Percentiles rank a stretch among this genome's conserved stretches.
These are phyloP conservation scores for Pinctada fucata DNA, from an alignment of 2,888 invertebrate genomes.

Conservation along the genomic window DNA sequence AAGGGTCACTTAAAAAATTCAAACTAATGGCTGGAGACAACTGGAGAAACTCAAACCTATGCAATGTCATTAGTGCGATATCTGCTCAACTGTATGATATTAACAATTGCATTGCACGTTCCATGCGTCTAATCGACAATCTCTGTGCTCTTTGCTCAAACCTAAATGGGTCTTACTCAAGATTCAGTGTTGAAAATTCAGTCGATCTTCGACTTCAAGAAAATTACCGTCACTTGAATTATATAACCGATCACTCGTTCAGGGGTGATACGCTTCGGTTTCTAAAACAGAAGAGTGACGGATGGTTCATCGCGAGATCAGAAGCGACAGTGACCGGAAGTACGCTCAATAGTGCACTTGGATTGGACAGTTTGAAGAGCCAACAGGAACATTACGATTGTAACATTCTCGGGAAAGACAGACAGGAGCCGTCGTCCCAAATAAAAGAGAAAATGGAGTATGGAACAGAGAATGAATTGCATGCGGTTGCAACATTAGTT, in stretches of 20 bases:
- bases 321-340: conserved; percentile 28
- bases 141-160: neutral
- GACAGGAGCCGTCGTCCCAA: neutral
- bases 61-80: conserved; percentile 18
- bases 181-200: neutral
- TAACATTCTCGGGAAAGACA: neutral
- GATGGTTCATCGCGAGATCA: conserved; percentile 11
- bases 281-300: conserved; percentile 11
- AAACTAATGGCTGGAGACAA: too few species aligned
- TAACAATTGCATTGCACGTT: neutral
- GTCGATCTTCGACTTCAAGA: neutral
- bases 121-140: neutral
- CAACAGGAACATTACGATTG: conserved; percentile 29
- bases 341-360: conserved; percentile 11
- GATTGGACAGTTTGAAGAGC: conserved; percentile 18
- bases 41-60: conserved; percentile 5
- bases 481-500: conserved; percentile 25
- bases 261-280: neutral
- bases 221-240: neutral
- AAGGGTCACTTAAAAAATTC: neutral
- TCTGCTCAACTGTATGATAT: conserved; percentile 14
- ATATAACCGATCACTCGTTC: too few species aligned
- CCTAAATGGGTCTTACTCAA: neutral
- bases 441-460: conserved; percentile 11
- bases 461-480: conserved; percentile 18